Base-by-base conservation (phyloP, 2,888 invertebrate genomes). In the Netelia inedita region DNA sequence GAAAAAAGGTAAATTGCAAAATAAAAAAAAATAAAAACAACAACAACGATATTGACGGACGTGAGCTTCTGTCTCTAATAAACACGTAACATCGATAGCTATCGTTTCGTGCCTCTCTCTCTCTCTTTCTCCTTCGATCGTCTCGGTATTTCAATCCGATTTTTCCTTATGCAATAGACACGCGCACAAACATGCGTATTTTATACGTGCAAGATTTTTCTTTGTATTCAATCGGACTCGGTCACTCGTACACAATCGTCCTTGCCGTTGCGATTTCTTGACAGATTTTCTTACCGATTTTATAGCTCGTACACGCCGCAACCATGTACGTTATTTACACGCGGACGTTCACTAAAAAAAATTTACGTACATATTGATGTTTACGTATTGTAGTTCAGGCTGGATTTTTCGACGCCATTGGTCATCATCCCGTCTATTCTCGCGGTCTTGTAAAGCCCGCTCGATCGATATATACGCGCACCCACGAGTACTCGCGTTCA, bases 101-200 rank as follows among this genome's bases (percentile, higher is more conserved):
- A 82, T 80, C 66, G 55, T 71, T 85, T 85, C 59, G 74, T 80
- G 72, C 74, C 81, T 19, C 35, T 72, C 59, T 74, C 82, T 79
- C 86, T 78, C 81, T 28, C 35, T 78, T 79, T 35, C 35, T 72
- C 59, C 68, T 82, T 79, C 86, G 83, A 87, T 85, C 80, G 82
- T 83, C 80, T 82, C 76, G 65, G 85, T 86, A 83, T 83, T 83
- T 79, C 74, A 85, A 28, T 83, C 63, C 41, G 68, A 80, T 66
- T 85, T 85, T 85, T 83, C 63, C 79, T 85, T 86, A 79, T 79
- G 86, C 81, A 86, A 86, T 59, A 23, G 28, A 68, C 50, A 41
- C 61, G 28, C 55, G 10, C 55, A 21, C 3, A 43, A 16, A 55
- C n/a, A 11, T 11, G 5, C 14, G 16, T 16, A 16, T 16, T 16